Base-by-base conservation (phyloP, 1,140 invertebrate genomes). In the Drosophila lacertosa region DNA sequence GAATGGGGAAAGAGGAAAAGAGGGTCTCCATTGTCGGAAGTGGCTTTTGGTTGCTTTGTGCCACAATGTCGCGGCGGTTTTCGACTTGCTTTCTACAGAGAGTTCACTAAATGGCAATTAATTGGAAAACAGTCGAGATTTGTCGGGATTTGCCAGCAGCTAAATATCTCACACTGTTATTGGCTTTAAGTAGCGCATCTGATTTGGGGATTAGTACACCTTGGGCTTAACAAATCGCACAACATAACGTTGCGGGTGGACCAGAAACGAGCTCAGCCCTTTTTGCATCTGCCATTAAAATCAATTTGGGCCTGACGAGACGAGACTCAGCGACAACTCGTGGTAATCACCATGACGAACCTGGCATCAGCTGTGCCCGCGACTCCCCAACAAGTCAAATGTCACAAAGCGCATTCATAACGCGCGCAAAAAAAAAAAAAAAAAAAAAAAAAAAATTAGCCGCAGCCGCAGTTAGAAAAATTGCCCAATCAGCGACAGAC, bases 351-450 rank as follows among this genome's bases (percentile, higher is more conserved):
- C 80, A 86, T 86, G 80, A 69, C 81, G 57, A 78, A 48, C 39
- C 33, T 16, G 57, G 57, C 74, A 77, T 83, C 78, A 74, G 74
- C 74, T 67, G 78, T 26, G 7, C 11, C 4, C 9, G 16, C 33
- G 50, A 50, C 54, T 67, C 66, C 29, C 60, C 55, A 67, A 84
- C 86, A n/a, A n/a, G 81, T 83, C 80, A 80, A 86, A 76, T 83
- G 80, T 83, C 80, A 84, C 65, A 72, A 72, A 79, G 76, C 72
- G 80, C 81, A 84, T 83, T 84, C 67, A 84, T 76, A 66, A 55
- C 71, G 63, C 62, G 63, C n/a, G n/a, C n/a, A n/a, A n/a, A 37
- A 11, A 39, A 39, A 15, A 39, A 18, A 45, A 24, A 45, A 24
- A 24, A 45, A 45, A 4, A 20, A 45, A 13, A 18, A 54, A 57